phyloP scores from a whole-genome alignment of 1,140 invertebrate genomes.

The Trinorchestia longiramus region DNA sequence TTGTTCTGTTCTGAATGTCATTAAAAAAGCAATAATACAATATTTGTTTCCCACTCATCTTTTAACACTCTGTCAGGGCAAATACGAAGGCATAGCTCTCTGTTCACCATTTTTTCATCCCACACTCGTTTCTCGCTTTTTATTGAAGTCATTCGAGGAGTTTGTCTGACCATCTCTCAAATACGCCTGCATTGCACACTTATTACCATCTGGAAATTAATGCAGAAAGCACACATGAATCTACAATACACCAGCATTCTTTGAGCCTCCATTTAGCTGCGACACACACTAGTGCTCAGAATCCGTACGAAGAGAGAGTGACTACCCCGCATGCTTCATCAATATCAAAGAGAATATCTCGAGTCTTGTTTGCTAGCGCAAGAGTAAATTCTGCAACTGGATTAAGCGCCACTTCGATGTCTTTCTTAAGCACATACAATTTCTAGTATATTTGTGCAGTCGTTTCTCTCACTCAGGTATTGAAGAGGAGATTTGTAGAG shows the following conservation, averaged over 20 bases:
- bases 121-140: neutral
- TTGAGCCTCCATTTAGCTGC: no score
- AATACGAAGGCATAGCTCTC: neutral
- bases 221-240: neutral
- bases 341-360: constrained; percentile 9
- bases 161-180: neutral
- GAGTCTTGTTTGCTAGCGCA: neutral
- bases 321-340: neutral
- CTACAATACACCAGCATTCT: neutral
- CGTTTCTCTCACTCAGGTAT: neutral
- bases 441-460: neutral
- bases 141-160: neutral
- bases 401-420: neutral
- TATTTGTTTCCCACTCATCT: neutral
- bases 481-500: neutral
- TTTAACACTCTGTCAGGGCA: neutral
- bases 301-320: neutral
- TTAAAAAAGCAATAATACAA: neutral
- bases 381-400: neutral
- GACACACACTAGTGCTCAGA: no score
- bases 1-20: neutral
- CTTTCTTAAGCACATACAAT: neutral
- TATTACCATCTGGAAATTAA: neutral
- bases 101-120: neutral
- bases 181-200: neutral